Evolutionary conservation across 2,113 vertebrate genomes (phyloP).

Genomic region (Oriolus oriolus): DNA sequence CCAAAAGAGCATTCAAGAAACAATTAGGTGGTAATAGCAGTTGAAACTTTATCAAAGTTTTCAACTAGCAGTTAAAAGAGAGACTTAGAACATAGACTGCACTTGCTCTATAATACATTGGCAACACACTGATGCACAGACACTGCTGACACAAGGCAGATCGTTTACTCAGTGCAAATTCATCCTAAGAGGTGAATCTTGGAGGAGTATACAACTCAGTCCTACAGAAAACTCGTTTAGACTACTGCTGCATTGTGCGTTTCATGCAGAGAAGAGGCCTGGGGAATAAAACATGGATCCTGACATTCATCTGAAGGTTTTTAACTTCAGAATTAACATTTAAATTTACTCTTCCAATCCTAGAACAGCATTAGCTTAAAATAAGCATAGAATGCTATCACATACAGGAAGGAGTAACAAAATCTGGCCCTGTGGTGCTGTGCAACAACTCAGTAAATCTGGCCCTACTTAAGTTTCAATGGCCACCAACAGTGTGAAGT

Average conservation of each 20-base stretch:
- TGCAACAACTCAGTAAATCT: slow-evolving; percentile 12
- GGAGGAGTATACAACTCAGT: neutral
- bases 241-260: neutral
- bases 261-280: neutral
- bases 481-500: slow-evolving; percentile 37
- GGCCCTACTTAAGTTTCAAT: slow-evolving; percentile 31
- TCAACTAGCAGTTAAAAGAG: neutral
- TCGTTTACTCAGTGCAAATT: neutral
- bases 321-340: neutral
- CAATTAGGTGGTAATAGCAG: neutral
- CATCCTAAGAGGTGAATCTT: neutral
- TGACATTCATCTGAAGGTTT: neutral
- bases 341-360: neutral
- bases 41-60: neutral
- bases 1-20: neutral
- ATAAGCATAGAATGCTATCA: neutral
- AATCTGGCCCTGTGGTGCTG: neutral
- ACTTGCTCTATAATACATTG: neutral
- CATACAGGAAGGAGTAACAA: neutral
- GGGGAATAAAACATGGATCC: neutral
- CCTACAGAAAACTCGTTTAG: neutral
- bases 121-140: neutral
- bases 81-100: neutral
- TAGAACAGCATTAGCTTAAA: neutral
- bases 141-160: neutral